Conservation (phyloP, 2,797 vertebrate genomes). For the Pteronotus mesoamericanus region DNA sequence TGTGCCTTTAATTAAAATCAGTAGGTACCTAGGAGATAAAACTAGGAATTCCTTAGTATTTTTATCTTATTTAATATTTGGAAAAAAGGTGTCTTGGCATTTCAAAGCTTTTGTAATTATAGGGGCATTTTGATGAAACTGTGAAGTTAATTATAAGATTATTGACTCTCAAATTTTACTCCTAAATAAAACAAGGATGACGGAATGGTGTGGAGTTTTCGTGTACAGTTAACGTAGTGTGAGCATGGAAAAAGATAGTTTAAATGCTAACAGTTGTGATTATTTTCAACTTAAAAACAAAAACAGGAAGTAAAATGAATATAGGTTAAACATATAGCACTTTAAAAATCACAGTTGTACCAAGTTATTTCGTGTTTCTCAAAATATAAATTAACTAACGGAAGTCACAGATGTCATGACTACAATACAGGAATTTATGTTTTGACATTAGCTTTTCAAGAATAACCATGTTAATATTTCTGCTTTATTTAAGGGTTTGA, state of each 20-base stretch:
- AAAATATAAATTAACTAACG: conserved; percentile 10
- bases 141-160: background rate
- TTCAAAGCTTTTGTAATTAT: background rate
- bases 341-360: conserved; percentile 10
- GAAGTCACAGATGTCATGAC: background rate
- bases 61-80: background rate
- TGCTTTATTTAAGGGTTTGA: background rate
- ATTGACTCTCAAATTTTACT: conserved; percentile 22
- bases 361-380: conserved; percentile 31
- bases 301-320: background rate
- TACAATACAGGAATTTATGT: conserved; percentile 25
- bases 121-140: background rate
- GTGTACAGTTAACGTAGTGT: background rate
- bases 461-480: background rate
- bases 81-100: background rate
- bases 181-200: conserved; percentile 7
- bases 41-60: background rate
- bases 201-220: background rate
- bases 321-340: background rate
- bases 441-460: conserved; percentile 31
- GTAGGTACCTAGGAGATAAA: background rate
- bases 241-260: background rate
- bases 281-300: conserved; percentile 24
- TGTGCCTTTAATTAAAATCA: conserved; percentile 35
- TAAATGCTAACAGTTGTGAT: conserved; percentile 20